These are phyloP conservation scores for Solea senegalensis DNA, from an alignment of 2,113 vertebrate genomes.

Conservation along the genomic window DNA sequence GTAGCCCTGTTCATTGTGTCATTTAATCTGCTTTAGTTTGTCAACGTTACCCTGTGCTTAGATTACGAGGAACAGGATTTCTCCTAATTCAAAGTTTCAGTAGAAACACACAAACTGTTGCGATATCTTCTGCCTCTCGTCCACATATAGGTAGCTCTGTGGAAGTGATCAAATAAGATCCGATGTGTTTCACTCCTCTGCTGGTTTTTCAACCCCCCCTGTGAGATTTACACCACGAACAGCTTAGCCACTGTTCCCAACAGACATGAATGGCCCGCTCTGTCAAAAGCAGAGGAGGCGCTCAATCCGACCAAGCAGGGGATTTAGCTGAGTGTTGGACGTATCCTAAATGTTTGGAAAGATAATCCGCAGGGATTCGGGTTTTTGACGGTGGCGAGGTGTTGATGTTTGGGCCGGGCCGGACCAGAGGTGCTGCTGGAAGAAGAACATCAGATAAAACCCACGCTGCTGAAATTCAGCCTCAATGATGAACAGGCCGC, in stretches of 20 bases:
- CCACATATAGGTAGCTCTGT: constrained; percentile 61
- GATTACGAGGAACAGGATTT: neutral
- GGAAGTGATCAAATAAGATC: constrained; percentile 49
- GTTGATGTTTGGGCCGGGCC: constrained; percentile 73
- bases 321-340: constrained; percentile 43
- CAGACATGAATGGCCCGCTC: constrained; percentile 71
- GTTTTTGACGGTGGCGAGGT: constrained; percentile 65
- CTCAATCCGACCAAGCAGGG: constrained; percentile 15
- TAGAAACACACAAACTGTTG: neutral
- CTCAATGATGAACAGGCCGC: constrained; percentile 64
- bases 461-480: constrained; percentile 50
- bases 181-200: constrained; percentile 39
- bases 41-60: neutral
- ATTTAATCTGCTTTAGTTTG: constrained; percentile 16
- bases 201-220: constrained; percentile 40
- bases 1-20: neutral
- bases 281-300: constrained; percentile 53
- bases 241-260: constrained; percentile 74
- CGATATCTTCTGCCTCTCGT: neutral
- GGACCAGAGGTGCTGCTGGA: constrained; percentile 45
- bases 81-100: neutral
- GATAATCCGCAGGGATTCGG: constrained; percentile 73
- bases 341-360: constrained; percentile 73
- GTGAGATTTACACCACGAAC: constrained; percentile 56
- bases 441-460: constrained; percentile 68